Evolutionary conservation across 2,888 invertebrate species (phyloP).

Genomic region (Amphimallon solstitiale): DNA sequence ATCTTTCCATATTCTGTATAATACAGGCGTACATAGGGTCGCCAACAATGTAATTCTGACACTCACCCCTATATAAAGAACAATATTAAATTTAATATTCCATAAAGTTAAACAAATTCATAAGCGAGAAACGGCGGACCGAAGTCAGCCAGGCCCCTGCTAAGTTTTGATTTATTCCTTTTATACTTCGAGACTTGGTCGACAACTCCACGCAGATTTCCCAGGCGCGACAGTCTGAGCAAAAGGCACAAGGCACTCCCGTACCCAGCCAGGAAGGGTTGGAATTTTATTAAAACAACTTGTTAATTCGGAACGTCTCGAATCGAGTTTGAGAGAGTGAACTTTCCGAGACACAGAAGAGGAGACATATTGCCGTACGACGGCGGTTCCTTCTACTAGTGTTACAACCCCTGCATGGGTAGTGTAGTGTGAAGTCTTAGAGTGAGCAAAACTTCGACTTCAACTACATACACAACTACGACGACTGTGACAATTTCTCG

Average conservation of each 20-base stretch:
- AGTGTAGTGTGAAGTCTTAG: conserved; percentile 47
- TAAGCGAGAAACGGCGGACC: conserved; percentile 42
- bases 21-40: neutral
- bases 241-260: conserved; percentile 36
- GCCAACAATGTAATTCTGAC: neutral
- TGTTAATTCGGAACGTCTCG: conserved; percentile 63
- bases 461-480: neutral
- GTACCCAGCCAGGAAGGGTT: conserved; percentile 58
- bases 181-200: conserved; percentile 25
- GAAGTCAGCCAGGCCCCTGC: conserved; percentile 44
- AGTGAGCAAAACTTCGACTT: conserved; percentile 59
- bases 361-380: conserved; percentile 50
- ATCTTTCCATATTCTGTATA: neutral
- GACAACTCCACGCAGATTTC: conserved; percentile 52
- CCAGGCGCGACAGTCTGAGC: conserved; percentile 52
- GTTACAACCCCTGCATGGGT: neutral
- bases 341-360: conserved; percentile 51
- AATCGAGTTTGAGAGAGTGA: conserved; percentile 47
- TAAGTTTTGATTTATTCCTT: conserved; percentile 63
- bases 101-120: conserved; percentile 50
- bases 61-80: neutral
- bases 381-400: conserved; percentile 15
- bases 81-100: conserved; percentile 49
- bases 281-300: conserved; percentile 64
- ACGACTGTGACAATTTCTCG: conserved; percentile 12